Evolutionary conservation across 2,113 vertebrate genomes (phyloP).

Genomic region (Galbula dea): DNA sequence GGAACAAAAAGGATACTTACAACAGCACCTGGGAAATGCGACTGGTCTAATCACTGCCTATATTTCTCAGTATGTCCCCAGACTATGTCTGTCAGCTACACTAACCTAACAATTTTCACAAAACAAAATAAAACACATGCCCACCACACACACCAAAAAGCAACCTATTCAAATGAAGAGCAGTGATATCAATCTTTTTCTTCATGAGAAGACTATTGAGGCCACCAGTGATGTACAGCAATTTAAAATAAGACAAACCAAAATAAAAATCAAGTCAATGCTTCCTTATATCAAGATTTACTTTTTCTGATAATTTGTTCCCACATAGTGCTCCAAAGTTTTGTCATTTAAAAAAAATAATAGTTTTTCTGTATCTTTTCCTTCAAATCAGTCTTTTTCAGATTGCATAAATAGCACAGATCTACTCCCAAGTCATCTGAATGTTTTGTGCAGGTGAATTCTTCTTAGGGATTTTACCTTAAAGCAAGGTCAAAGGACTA

Average conservation of each 20-base stretch:
- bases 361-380: not conserved
- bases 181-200: not conserved
- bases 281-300: not conserved
- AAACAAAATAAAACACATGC: too few relatives aligned
- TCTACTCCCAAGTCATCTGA: not conserved
- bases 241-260: not conserved
- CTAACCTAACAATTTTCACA: not conserved
- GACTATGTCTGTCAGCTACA: not conserved
- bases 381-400: not conserved
- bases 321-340: too few relatives aligned
- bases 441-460: not conserved
- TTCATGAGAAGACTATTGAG: not conserved
- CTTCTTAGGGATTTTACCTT: not conserved
- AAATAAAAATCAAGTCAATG: not conserved
- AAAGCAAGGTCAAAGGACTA: not conserved
- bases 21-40: not conserved
- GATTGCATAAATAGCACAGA: not conserved
- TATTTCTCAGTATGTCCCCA: not conserved
- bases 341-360: not conserved
- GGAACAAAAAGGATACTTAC: not conserved
- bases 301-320: not conserved
- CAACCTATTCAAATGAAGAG: not conserved
- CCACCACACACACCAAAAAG: too few relatives aligned
- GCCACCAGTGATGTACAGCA: too few relatives aligned
- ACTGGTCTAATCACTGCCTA: not conserved